Conservation (phyloP, 2,797 vertebrate genomes). For the Echeneis naucrates region DNA sequence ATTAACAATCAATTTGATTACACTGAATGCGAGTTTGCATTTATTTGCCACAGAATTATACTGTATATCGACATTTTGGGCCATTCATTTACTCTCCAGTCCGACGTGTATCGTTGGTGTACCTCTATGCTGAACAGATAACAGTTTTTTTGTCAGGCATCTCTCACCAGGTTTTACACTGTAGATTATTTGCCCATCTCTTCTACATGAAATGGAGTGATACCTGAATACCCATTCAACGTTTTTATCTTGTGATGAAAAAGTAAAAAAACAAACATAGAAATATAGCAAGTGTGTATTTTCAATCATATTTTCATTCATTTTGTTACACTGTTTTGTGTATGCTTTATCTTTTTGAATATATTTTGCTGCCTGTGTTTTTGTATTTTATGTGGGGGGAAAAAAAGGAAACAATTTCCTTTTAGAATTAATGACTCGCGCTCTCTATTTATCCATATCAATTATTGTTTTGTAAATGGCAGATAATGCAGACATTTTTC, state of each 20-base stretch:
- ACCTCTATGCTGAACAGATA: no score
- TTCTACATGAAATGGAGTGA: slow-evolving; percentile 7
- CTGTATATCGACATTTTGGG: neutral
- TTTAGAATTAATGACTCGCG: neutral
- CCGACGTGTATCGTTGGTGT: neutral
- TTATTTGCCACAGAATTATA: neutral
- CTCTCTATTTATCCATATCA: neutral
- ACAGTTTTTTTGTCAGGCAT: neutral
- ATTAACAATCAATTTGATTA: neutral
- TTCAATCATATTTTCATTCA: neutral
- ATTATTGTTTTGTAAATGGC: neutral
- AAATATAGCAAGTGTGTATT: neutral
- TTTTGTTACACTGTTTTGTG: neutral
- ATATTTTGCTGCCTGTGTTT: neutral
- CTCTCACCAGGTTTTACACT: neutral
- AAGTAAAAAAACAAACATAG: slow-evolving; percentile 3
- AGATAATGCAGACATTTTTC: slow-evolving; percentile 28
- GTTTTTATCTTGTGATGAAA: neutral
- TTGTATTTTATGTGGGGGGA: neutral
- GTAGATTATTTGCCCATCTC: neutral
- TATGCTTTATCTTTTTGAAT: neutral
- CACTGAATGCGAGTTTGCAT: neutral
- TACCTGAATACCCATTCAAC: no score
- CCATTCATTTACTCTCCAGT: neutral
- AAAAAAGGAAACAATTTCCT: slow-evolving; percentile 8